Base-by-base conservation (phyloP, 1,140 invertebrate species). In the Stegodyphus mimosarum region DNA sequence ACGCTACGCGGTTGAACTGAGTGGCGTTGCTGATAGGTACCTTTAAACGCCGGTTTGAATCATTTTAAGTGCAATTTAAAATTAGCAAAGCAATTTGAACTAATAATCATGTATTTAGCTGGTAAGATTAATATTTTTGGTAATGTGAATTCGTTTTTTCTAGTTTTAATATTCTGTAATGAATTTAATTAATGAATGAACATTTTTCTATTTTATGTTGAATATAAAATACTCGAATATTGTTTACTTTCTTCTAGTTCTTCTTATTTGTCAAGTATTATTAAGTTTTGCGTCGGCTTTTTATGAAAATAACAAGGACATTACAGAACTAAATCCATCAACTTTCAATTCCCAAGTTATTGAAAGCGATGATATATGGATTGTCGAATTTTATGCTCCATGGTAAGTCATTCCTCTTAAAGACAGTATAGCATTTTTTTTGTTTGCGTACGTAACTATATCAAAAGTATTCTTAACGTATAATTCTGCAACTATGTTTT, bases 331-430 rank as follows among this genome's bases (percentile, higher is more conserved):
- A 48, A 98, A 94, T n/a, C 93, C 95, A 7, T 92, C 92, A 49
- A 99, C 98, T 92, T 99, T 99, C 90, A 94, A 99, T 87, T 93
- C 92, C 87, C 91, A 95, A 89, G 98, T 99, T 9, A 92, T 94
- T 75, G 93, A 96, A 87, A 94, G 95, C 87, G 95, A 98, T 91
- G 93, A 94, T 88, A 91, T 98, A 69, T 98, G 96, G 96, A 91
- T 98, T 71, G 95, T 98, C n/a, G 96, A 97, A 90, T 98, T 98
- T 90, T 98, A 93, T 91, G 97, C 97, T 0, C 96, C 96, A 1
- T 98, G 97, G 97, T 97, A 95, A 91, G 67, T 71, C 9, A 60
- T 60, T 60, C 5, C 55, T 2, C 55, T 15, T 60, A 10, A 33
- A 33, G 33, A 33, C 3, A 33, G 33, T 33, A 33, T 33, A 33